Evolutionary conservation across 2,888 invertebrate species (phyloP), one percentile per base, ranked within the genome.

Genomic region (Machimus atricapillus): DNA sequence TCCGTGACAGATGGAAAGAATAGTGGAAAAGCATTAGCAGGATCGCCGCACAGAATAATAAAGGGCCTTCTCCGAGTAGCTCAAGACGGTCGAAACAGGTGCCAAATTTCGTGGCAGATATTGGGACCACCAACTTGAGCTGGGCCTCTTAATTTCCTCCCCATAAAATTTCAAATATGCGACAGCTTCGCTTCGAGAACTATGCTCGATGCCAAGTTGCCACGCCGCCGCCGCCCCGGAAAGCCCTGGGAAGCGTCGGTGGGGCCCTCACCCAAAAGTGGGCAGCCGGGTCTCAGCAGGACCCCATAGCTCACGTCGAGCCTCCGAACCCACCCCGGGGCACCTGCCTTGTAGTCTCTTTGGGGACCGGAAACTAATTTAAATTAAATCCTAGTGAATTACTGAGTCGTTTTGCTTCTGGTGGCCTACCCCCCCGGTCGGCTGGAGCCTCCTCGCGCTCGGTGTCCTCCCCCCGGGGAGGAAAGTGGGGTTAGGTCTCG

Each of bases 371-470:
- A 95, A 95, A 95, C 95, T 95, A 95, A 95, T 95, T 95, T 95
- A 95, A 95, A 95, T 95, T 95, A 95, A 95, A 95, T 95, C 95
- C 95, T 94, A 94, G 94, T 94, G 95, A 95, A 95, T 95, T 95
- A 94, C 95, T 94, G 92, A 87, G 89, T 87, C 87, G 77, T 77
- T 86, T 77, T 86, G 83, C 77, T 56, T 77, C 31, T 77, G 34
- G 74, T 77, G 77, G 56, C 77, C 56, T 56, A 8, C 76, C 23
- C 74, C 74, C 85, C 27, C 23, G 46, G n/a, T n/a, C 31, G 74
- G 34, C 52, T 46, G 52, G 52, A 52, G 31, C 52, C 85, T 73
- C 23, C 73, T 16, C 19, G 81, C 27, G 31, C 19, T n/a, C 31
- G 31, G 34, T 85, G 31, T 19, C 34, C 34, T 6, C 52, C 52